phyloP scores from a whole-genome alignment of 2,797 vertebrate genomes.

The Bradypodion pumilum region DNA sequence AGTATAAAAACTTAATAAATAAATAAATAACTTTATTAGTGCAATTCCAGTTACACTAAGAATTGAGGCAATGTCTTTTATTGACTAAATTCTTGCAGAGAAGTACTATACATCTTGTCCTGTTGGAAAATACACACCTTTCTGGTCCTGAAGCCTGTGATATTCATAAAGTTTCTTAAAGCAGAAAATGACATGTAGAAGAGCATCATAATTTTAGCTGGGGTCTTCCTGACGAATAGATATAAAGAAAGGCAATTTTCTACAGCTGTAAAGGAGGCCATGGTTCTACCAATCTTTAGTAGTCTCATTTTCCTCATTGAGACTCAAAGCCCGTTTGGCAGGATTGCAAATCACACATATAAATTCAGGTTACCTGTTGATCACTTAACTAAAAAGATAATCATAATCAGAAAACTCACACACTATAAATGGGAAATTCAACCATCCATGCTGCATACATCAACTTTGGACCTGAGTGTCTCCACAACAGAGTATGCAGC shows the following conservation, averaged over 20 bases:
- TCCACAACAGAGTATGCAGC: too few species aligned
- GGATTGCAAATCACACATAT: neutral
- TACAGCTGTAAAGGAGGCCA: neutral
- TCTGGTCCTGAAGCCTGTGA: neutral
- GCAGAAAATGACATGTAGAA: conserved; percentile 28
- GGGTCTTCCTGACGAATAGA: conserved; percentile 41
- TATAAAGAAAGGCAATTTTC: conserved; percentile 45
- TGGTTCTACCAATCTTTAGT: neutral
- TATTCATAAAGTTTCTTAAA: conserved; percentile 1
- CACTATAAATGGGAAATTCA: too few species aligned
- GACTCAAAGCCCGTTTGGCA: neutral
- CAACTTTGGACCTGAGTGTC: too few species aligned
- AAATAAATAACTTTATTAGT: too few species aligned
- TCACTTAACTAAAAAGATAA: too few species aligned
- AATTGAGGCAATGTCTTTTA: conserved; percentile 46
- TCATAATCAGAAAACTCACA: too few species aligned
- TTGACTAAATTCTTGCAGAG: conserved; percentile 22
- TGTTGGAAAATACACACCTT: neutral
- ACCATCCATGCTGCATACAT: too few species aligned
- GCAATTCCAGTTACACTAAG: conserved; percentile 48
- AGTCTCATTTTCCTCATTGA: neutral
- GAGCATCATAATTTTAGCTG: conserved; percentile 35
- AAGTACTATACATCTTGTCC: neutral
- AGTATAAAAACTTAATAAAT: too few species aligned
- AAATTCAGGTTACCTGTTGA: neutral